These are phyloP conservation scores for Bombyx mori DNA, from an alignment of 1,140 invertebrate species.

Conservation along the genomic window DNA sequence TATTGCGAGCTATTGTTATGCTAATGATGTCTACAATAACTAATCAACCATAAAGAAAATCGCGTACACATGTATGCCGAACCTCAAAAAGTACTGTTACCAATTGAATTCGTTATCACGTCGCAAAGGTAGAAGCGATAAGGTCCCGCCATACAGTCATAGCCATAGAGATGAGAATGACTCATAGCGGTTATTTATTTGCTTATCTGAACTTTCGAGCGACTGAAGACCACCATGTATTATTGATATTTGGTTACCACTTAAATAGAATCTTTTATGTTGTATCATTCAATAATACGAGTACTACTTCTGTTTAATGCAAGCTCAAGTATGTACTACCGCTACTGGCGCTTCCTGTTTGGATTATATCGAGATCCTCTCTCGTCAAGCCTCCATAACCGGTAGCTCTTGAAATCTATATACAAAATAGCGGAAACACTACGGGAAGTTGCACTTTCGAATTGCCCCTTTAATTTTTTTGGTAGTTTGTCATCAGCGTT, in stretches of 20 bases:
- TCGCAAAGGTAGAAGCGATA: too few relatives aligned
- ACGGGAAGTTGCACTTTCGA: slow-evolving; percentile 35
- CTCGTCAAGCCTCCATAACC: slow-evolving; percentile 60
- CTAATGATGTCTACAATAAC: slow-evolving; percentile 31
- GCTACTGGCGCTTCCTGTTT: slow-evolving; percentile 50
- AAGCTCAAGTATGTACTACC: slow-evolving; percentile 31
- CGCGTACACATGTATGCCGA: not conserved
- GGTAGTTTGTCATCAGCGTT: too few relatives aligned
- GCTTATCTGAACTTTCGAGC: not conserved
- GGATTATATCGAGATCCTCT: slow-evolving; percentile 44
- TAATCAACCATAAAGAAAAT: slow-evolving; percentile 32
- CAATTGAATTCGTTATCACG: too few relatives aligned
- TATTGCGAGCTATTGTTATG: slow-evolving; percentile 48
- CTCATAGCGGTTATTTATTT: too few relatives aligned
- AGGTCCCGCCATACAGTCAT: too few relatives aligned
- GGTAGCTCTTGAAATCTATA: slow-evolving; percentile 24
- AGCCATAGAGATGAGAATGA: too few relatives aligned
- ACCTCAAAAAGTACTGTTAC: not conserved
- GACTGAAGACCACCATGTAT: slow-evolving; percentile 17
- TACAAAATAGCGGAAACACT: slow-evolving; percentile 39
- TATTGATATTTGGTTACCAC: slow-evolving; percentile 7
- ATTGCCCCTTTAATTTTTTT: too few relatives aligned
- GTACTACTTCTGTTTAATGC: slow-evolving; percentile 42
- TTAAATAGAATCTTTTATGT: slow-evolving; percentile 15
- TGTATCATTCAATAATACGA: slow-evolving; percentile 21